A percentile compares a stretch with the other conserved stretches of the same genome.
These are phyloP conservation scores for Phaetusa simplex DNA, from an alignment of 2,113 vertebrate species.

Conservation along the genomic window DNA sequence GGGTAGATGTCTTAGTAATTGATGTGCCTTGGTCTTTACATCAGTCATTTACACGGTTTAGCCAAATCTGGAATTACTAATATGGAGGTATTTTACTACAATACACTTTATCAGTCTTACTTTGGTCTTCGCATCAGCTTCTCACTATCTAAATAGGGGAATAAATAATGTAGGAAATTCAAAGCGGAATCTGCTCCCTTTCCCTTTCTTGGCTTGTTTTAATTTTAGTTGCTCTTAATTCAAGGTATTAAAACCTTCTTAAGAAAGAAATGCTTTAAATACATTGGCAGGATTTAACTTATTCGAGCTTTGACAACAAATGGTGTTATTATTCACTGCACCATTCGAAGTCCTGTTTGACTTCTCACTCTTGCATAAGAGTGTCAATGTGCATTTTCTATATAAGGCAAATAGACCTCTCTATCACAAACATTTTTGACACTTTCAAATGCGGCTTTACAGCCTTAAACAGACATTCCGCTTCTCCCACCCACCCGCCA, in stretches of 20 bases:
- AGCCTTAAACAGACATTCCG: neutral
- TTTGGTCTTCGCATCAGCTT: neutral
- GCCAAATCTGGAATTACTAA: neutral
- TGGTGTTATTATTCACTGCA: neutral
- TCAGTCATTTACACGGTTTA: neutral
- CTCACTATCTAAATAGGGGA: neutral
- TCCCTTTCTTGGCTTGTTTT: neutral
- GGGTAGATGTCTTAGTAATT: neutral
- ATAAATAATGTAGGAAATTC: neutral
- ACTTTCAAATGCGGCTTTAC: slow-evolving; percentile 10
- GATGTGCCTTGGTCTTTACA: neutral
- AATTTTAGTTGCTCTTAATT: neutral
- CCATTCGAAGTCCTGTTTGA: neutral
- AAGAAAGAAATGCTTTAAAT: neutral
- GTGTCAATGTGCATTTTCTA: slow-evolving; percentile 13
- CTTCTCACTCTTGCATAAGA: slow-evolving; percentile 26
- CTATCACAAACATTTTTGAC: slow-evolving; percentile 22
- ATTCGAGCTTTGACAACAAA: neutral
- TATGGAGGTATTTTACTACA: neutral
- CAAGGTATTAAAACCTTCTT: neutral
- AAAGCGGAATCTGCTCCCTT: neutral
- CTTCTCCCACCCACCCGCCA: slow-evolving; percentile 16
- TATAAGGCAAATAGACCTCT: slow-evolving; percentile 6
- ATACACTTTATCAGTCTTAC: neutral
- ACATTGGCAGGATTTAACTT: neutral